These are phyloP conservation scores for Cyprinella venusta DNA, from an alignment of 2,797 vertebrate species.

Conservation along the genomic window DNA sequence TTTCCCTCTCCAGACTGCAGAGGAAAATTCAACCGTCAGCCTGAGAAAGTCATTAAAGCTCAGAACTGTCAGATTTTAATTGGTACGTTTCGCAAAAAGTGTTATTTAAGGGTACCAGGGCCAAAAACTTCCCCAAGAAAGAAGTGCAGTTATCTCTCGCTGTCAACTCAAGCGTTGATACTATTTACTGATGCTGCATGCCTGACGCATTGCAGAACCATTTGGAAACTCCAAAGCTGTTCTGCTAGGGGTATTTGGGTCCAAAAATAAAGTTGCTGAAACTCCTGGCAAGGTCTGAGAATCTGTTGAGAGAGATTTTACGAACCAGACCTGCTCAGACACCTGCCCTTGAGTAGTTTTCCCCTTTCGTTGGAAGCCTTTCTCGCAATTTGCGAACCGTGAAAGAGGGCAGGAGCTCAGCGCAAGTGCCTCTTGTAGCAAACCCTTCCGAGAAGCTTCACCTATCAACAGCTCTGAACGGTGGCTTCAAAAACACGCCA, in stretches of 20 bases:
- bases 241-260: conserved; percentile 36
- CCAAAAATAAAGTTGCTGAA: conserved; percentile 46
- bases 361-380: conserved; percentile 29
- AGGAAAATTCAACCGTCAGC: conserved; percentile 69
- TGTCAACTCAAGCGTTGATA: conserved; percentile 27
- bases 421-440: conserved; percentile 25
- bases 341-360: conserved; percentile 42
- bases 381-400: conserved; percentile 17
- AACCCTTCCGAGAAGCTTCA: conserved; percentile 28
- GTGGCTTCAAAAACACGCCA: background rate
- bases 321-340: conserved; percentile 49
- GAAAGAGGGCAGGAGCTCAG: conserved; percentile 33
- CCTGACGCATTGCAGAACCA: conserved; percentile 46
- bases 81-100: conserved; percentile 63
- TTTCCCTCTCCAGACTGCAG: conserved; percentile 56
- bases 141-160: conserved; percentile 53
- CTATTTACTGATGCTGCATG: conserved; percentile 43
- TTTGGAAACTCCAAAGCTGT: conserved; percentile 55
- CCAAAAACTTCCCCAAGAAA: conserved; percentile 50
- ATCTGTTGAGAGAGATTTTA: conserved; percentile 35
- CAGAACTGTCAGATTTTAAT: conserved; percentile 71
- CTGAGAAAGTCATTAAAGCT: conserved; percentile 75
- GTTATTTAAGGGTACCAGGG: conserved; percentile 65
- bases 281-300: conserved; percentile 33
- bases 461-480: conserved; percentile 8